Base-by-base conservation (phyloP, 2,888 invertebrate species). In the Pollenia angustigena region DNA sequence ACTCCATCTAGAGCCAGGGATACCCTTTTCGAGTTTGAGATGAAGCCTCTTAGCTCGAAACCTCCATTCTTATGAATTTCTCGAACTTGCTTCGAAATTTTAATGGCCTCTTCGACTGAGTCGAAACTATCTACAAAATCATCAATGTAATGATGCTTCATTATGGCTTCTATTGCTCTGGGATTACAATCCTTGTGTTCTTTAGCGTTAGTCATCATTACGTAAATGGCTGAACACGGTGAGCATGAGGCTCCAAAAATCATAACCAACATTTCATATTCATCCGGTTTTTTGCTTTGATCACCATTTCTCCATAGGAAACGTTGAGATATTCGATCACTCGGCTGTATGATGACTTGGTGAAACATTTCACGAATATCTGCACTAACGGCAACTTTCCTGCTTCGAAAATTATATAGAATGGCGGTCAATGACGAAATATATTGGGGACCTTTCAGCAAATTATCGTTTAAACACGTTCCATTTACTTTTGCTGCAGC, bases 401-500 rank as follows among this genome's bases (percentile, higher is more conserved):
- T n/a, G n/a, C n/a, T n/a, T n/a, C n/a, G n/a, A n/a, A n/a, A n/a
- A n/a, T n/a, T n/a, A n/a, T n/a, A n/a, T n/a, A n/a, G n/a, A n/a
- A n/a, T n/a, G n/a, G n/a, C n/a, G n/a, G n/a, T n/a, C n/a, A n/a
- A n/a, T n/a, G n/a, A n/a, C n/a, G n/a, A n/a, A n/a, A n/a, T n/a
- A 81, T 92, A 91, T 18, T 91, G 72, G n/a, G n/a, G n/a, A n/a
- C n/a, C n/a, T n/a, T n/a, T n/a, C n/a, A n/a, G n/a, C n/a, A n/a
- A n/a, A n/a, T n/a, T n/a, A n/a, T n/a, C n/a, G n/a, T n/a, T n/a
- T n/a, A n/a, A n/a, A 18, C 88, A 88, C 7, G 88, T 60, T 8
- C 90, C 18, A 44, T 66, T n/a, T 4, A 86, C 60, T 9, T 90
- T 90, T 4, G 90, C 90, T 8, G 91, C 91, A 12, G 91, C 91